Percentiles rank a stretch among this genome's conserved stretches.
Evolutionary conservation across 1,140 invertebrate genomes (phyloP).

Genomic region (Bombus sylvicola): DNA sequence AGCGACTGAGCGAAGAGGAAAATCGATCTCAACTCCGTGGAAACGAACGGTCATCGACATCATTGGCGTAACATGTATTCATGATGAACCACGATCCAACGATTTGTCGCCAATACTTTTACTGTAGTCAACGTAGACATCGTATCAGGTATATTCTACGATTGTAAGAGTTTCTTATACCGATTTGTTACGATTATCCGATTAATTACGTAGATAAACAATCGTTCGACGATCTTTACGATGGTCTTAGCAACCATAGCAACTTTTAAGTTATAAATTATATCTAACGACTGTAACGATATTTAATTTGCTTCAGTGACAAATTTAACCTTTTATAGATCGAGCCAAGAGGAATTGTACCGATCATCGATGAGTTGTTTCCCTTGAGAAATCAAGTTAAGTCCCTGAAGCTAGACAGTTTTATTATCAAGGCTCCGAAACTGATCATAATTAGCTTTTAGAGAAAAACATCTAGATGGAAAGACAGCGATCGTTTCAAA

Average conservation of each 20-base stretch:
- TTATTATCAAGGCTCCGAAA: constrained; percentile 17
- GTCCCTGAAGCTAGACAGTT: constrained; percentile 6
- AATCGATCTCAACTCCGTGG: constrained; percentile 29
- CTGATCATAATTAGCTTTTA: background rate
- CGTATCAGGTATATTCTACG: constrained; percentile 74
- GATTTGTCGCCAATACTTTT: constrained; percentile 78
- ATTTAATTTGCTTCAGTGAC: background rate
- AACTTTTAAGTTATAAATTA: background rate
- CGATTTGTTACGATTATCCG: background rate
- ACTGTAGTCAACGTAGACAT: constrained; percentile 78
- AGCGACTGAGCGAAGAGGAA: constrained; percentile 10
- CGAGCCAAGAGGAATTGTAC: background rate
- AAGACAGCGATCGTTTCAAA: background rate
- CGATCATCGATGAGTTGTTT: constrained; percentile 25
- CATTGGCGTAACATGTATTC: constrained; percentile 53
- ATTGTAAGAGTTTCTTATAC: background rate
- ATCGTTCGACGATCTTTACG: too few relatives aligned
- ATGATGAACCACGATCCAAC: constrained; percentile 78
- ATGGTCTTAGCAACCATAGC: rapidly evolving
- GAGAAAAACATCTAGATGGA: background rate
- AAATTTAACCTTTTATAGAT: background rate
- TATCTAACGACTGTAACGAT: background rate
- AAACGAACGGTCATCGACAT: constrained; percentile 50
- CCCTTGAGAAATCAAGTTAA: constrained; percentile 43
- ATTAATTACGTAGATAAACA: background rate